Percentiles rank a stretch among this genome's conserved stretches.
These are phyloP conservation scores for Tarsius wallacei DNA, from an alignment of 2,797 vertebrate species.

Conservation along the genomic window DNA sequence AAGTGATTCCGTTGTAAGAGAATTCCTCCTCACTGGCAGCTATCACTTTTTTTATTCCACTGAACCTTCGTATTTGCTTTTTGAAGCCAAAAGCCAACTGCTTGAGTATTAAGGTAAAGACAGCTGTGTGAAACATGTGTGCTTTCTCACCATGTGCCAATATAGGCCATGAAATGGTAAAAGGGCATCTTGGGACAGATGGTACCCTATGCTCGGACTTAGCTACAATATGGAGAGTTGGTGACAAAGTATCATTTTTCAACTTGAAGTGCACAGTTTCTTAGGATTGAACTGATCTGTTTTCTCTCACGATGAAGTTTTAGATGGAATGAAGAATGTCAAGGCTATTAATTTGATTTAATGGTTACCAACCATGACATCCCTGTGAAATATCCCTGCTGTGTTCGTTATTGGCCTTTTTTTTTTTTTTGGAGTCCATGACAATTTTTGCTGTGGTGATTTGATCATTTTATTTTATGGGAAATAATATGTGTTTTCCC, in stretches of 20 bases:
- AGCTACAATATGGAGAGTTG: neutral
- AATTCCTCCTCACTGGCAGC: neutral
- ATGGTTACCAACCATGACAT: conserved; percentile 5
- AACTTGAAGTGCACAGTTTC: neutral
- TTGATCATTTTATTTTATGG: conserved; percentile 40
- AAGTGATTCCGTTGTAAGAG: neutral
- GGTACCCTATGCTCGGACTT: conserved; percentile 31
- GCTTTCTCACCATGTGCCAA: conserved; percentile 51
- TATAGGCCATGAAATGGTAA: conserved; percentile 46
- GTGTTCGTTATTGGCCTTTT: conserved; percentile 31
- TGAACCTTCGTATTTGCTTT: conserved; percentile 63
- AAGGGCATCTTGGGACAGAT: conserved; percentile 68
- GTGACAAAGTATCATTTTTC: conserved; percentile 66
- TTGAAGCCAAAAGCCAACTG: conserved; percentile 63
- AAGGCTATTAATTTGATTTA: conserved; percentile 67
- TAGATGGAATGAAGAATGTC: conserved; percentile 55
- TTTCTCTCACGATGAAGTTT: conserved; percentile 21
- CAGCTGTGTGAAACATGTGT: conserved; percentile 58
- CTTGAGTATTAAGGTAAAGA: conserved; percentile 73
- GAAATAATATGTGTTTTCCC: conserved; percentile 60
- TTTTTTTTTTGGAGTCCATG: neutral
- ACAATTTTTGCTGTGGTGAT: conserved; percentile 45
- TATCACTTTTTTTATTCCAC: conserved; percentile 11
- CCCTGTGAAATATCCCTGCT: conserved; percentile 43
- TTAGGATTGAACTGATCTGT: conserved; percentile 15